phyloP scores from a whole-genome alignment of 2,797 vertebrate species.

The Trachops cirrhosus region DNA sequence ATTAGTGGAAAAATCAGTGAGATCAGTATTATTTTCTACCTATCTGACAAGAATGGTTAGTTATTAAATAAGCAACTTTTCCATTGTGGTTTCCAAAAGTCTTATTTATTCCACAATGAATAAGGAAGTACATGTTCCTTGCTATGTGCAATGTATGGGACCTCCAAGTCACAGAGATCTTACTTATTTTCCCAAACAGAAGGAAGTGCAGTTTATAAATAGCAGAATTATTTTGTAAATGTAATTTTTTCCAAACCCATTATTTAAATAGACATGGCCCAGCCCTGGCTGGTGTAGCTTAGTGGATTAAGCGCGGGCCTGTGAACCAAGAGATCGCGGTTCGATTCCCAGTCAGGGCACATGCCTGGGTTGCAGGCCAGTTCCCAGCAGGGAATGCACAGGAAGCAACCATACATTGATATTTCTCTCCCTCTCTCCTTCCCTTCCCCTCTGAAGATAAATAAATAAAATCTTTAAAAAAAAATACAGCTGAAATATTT shows the following conservation, averaged over 20 bases:
- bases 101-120: neutral
- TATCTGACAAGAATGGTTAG: constrained; percentile 44
- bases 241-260: constrained; percentile 44
- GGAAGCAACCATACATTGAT: too few species aligned
- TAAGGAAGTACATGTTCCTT: neutral
- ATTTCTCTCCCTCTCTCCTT: too few species aligned
- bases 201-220: constrained; percentile 37
- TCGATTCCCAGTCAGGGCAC: too few species aligned
- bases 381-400: too few species aligned
- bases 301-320: too few species aligned
- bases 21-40: constrained; percentile 49
- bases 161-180: neutral
- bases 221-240: constrained; percentile 58
- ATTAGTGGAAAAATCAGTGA: constrained; percentile 59
- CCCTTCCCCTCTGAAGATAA: too few species aligned
- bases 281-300: too few species aligned
- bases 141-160: neutral
- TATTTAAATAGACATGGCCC: constrained; percentile 71
- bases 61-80: constrained; percentile 60
- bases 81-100: constrained; percentile 49
- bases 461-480: too few species aligned
- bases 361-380: too few species aligned
- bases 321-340: too few species aligned
- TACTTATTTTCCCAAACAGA: constrained; percentile 21
- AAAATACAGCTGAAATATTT: too few species aligned